phyloP scores from a whole-genome alignment of 2,888 invertebrate genomes.

The Polymixis lichenea region DNA sequence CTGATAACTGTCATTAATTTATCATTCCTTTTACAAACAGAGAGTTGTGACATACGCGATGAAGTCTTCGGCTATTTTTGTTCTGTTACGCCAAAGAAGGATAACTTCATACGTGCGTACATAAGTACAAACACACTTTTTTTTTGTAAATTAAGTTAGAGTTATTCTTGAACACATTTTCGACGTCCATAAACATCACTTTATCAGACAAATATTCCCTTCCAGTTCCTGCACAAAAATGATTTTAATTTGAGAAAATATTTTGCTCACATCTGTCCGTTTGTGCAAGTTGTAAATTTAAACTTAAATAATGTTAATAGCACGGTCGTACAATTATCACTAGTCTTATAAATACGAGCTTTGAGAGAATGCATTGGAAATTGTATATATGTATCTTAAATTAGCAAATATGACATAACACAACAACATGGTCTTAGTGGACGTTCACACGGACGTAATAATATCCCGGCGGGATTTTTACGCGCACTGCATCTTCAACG shows the following conservation, averaged over 20 bases:
- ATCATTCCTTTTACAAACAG: too few species aligned
- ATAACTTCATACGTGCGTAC: too few species aligned
- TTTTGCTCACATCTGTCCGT: neutral
- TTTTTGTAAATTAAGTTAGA: neutral
- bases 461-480: too few species aligned
- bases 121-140: too few species aligned
- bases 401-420: neutral
- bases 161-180: neutral
- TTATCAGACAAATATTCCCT: slow-evolving; percentile 2
- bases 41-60: too few species aligned
- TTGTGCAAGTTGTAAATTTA: slow-evolving; percentile 41
- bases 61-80: too few species aligned
- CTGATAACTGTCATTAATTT: too few species aligned
- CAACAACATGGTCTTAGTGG: neutral
- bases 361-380: slow-evolving; percentile 26
- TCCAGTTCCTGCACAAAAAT: slow-evolving; percentile 31
- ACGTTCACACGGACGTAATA: too few species aligned
- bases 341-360: slow-evolving; percentile 50
- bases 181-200: slow-evolving; percentile 18
- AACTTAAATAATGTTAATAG: slow-evolving; percentile 26
- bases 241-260: neutral
- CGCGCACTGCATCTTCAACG: too few species aligned
- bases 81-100: too few species aligned
- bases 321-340: slow-evolving; percentile 50
- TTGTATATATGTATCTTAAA: slow-evolving; percentile 2